A percentile compares a stretch with the other conserved stretches of the same genome.
These are phyloP conservation scores for Flexamia atlantica DNA, from an alignment of 2,888 invertebrate species.

Conservation along the genomic window DNA sequence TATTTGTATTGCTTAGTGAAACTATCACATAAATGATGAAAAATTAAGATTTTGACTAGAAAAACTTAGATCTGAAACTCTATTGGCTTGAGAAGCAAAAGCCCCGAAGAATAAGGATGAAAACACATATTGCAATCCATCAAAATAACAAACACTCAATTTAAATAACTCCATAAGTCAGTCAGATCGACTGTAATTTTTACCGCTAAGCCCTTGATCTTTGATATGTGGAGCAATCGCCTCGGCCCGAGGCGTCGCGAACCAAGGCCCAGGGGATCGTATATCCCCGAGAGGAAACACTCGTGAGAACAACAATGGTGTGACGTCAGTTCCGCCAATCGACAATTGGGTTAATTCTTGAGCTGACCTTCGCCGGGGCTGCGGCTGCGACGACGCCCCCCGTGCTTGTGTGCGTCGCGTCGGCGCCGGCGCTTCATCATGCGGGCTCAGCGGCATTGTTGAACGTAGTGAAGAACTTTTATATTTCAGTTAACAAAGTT, in stretches of 20 bases:
- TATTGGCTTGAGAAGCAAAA: too few relatives aligned
- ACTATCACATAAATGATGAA: too few relatives aligned
- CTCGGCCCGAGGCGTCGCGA: not conserved
- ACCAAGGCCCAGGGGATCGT: slow-evolving; percentile 3
- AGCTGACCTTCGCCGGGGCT: slow-evolving; percentile 42
- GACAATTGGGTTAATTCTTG: slow-evolving; percentile 53
- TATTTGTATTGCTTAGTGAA: too few relatives aligned
- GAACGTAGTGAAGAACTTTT: too few relatives aligned
- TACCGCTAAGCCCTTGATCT: not conserved
- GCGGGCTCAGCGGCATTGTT: too few relatives aligned
- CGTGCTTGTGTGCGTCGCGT: not conserved
- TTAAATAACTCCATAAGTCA: not conserved
- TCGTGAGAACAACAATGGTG: slow-evolving; percentile 21
- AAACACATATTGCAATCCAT: too few relatives aligned
- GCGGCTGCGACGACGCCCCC: not conserved
- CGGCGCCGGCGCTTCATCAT: too few relatives aligned
- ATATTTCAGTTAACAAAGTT: too few relatives aligned
- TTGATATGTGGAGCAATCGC: slow-evolving; percentile 19
- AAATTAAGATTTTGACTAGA: too few relatives aligned
- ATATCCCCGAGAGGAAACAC: slow-evolving; percentile 2
- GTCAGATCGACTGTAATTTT: not conserved
- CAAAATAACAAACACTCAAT: not conserved
- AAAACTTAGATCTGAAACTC: too few relatives aligned
- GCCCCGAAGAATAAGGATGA: too few relatives aligned
- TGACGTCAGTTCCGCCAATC: slow-evolving; percentile 48